Evolutionary conservation across 2,797 vertebrate species (phyloP), one percentile per base, ranked within the genome.

Genomic region (Benthosema pterotum): DNA sequence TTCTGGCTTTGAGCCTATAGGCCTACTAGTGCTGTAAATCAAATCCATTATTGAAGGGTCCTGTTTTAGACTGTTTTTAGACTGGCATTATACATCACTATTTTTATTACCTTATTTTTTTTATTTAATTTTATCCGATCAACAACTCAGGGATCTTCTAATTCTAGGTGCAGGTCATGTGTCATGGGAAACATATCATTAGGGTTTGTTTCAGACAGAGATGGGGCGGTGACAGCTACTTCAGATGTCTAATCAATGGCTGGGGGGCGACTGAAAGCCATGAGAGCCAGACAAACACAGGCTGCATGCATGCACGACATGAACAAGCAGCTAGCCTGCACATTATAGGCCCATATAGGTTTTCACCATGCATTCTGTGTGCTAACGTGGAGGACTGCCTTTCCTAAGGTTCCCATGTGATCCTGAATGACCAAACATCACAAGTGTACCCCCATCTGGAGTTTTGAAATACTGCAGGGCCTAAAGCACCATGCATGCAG

Each of bases 361-460:
- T n/a, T n/a, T n/a, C n/a, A n/a, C n/a, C n/a, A n/a, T n/a, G n/a
- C n/a, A n/a, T n/a, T n/a, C n/a, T n/a, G n/a, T 50, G 32, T 25
- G 4, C 3, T 28, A 14, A 43, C 47, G 42, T 50, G 28, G n/a
- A 51, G 14, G 15, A 42, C 28, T 68, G 52, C 69, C 73, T 38
- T 42, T 51, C 13, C 63, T 6, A 7, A 52, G 7, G 67, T 65
- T 63, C 71, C 52, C 60, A 68, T 63, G 57, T 51, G 61, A 54
- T 46, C 28, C 6, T 38, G 12, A 22, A 17, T 11, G n/a, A 56
- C 11, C 58, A 78, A 32, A 32, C 48, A 53, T 65, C 72, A 78
- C 66, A 53, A 74, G n/a, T 68, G 69, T 11, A 67, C 72, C 83
- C 77, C 78, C 82, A 52, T 60, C 67, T 82, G 86, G 74, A 57